Percentiles rank a stretch among this genome's conserved stretches.
These are phyloP conservation scores for Microtus oregoni DNA, from an alignment of 2,113 vertebrate genomes.

Conservation along the genomic window DNA sequence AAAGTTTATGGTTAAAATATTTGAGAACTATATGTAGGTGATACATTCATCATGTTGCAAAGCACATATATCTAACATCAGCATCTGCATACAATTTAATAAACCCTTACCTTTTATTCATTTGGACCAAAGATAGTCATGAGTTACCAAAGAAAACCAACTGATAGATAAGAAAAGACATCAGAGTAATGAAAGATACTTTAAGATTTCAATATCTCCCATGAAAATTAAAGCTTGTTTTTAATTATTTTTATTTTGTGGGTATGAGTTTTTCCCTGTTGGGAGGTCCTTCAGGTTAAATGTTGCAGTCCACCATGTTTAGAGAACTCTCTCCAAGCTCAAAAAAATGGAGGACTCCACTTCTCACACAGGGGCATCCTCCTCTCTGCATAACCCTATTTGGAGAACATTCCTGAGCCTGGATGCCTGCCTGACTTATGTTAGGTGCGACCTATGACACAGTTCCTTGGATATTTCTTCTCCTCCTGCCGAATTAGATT, in stretches of 20 bases:
- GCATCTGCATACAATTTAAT: background rate
- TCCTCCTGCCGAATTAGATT: background rate
- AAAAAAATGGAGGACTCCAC: background rate
- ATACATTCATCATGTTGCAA: background rate
- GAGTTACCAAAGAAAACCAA: conserved; percentile 17
- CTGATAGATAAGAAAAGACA: background rate
- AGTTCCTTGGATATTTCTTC: background rate
- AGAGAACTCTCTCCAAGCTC: background rate
- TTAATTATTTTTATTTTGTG: background rate
- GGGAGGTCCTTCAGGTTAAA: background rate
- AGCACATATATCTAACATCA: background rate
- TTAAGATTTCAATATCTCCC: background rate
- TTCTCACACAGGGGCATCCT: background rate
- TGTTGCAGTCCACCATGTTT: background rate
- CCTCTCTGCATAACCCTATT: background rate
- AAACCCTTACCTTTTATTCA: background rate
- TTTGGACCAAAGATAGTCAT: background rate
- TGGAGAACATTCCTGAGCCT: background rate
- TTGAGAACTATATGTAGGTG: background rate
- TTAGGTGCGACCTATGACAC: background rate
- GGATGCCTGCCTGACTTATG: background rate
- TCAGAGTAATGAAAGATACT: background rate
- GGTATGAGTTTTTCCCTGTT: background rate
- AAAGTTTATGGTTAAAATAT: background rate
- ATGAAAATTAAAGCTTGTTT: background rate